phyloP scores from a whole-genome alignment of 2,888 invertebrate genomes.

The Hetaerina titia region DNA sequence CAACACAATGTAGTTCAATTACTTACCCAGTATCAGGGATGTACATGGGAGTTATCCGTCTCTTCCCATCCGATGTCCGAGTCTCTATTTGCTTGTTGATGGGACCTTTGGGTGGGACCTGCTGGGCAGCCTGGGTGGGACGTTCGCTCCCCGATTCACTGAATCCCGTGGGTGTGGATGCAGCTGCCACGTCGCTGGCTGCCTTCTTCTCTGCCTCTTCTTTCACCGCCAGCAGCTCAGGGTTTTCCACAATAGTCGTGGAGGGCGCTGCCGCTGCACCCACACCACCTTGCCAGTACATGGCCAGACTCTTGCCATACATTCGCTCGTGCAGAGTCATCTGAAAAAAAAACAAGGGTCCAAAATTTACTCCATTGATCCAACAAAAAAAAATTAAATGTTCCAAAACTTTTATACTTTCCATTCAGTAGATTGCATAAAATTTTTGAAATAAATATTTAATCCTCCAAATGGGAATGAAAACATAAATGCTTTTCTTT shows the following conservation, averaged over 20 bases:
- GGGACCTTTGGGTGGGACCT: constrained; percentile 80
- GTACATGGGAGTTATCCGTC: constrained; percentile 97
- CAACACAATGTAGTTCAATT: neutral
- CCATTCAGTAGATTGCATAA: too few relatives aligned
- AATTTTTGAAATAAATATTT: too few relatives aligned
- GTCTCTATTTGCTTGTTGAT: constrained; percentile 89
- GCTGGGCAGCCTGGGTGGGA: neutral
- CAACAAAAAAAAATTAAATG: constrained; percentile 48
- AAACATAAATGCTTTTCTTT: too few relatives aligned
- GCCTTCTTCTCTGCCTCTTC: constrained; percentile 79
- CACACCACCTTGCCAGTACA: constrained; percentile 73
- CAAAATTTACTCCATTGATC: constrained; percentile 67
- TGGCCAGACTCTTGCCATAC: constrained; percentile 88
- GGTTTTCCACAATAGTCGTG: constrained; percentile 82
- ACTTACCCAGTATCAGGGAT: constrained; percentile 77
- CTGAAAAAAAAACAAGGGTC: constrained; percentile 77
- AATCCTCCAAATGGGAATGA: too few relatives aligned
- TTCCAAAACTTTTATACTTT: neutral
- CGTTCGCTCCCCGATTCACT: neutral
- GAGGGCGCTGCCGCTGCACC: constrained; percentile 69
- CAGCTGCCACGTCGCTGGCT: constrained; percentile 74
- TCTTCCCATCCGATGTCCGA: constrained; percentile 94
- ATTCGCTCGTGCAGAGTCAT: constrained; percentile 90
- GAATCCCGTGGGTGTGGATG: neutral
- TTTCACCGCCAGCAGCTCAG: constrained; percentile 80